phyloP scores from a whole-genome alignment of 2,113 vertebrate species.

The Pterophyllum scalare region DNA sequence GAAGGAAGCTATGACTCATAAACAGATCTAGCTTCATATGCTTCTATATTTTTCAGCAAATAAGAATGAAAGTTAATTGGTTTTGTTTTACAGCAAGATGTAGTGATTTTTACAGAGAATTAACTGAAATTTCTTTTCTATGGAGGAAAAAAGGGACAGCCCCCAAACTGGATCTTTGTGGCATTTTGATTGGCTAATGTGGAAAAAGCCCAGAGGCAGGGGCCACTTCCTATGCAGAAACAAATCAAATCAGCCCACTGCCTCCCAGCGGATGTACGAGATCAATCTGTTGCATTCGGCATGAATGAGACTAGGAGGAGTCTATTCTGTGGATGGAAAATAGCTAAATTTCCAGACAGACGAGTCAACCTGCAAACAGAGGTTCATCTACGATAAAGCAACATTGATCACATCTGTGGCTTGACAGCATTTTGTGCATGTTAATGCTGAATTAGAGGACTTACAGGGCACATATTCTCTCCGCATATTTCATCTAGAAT shows the following conservation, averaged over 20 bases:
- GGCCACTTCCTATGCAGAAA: conserved; percentile 71
- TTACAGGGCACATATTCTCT: neutral
- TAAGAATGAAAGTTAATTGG: neutral
- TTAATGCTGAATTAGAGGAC: conserved; percentile 5
- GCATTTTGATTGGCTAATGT: conserved; percentile 78
- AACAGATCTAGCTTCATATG: neutral
- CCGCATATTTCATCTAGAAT: neutral
- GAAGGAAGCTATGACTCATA: neutral
- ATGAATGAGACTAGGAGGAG: conserved; percentile 27
- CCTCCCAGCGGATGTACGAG: conserved; percentile 57
- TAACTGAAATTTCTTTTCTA: neutral
- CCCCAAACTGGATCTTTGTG: conserved; percentile 40
- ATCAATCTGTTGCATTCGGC: conserved; percentile 64
- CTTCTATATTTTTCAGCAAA: neutral
- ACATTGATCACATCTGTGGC: conserved; percentile 23
- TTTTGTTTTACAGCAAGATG: neutral
- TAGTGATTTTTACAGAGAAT: neutral
- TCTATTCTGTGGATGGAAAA: conserved; percentile 59
- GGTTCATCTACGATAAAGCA: conserved; percentile 14
- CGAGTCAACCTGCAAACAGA: conserved; percentile 29
- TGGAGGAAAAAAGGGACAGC: neutral
- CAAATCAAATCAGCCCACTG: conserved; percentile 75
- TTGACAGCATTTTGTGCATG: conserved; percentile 14
- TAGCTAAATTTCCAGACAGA: conserved; percentile 42
- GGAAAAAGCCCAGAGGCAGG: conserved; percentile 78